A percentile compares a stretch with the other conserved stretches of the same genome.
Evolutionary conservation across 2,797 vertebrate species (phyloP).

Genomic region (Eulemur coronatus): DNA sequence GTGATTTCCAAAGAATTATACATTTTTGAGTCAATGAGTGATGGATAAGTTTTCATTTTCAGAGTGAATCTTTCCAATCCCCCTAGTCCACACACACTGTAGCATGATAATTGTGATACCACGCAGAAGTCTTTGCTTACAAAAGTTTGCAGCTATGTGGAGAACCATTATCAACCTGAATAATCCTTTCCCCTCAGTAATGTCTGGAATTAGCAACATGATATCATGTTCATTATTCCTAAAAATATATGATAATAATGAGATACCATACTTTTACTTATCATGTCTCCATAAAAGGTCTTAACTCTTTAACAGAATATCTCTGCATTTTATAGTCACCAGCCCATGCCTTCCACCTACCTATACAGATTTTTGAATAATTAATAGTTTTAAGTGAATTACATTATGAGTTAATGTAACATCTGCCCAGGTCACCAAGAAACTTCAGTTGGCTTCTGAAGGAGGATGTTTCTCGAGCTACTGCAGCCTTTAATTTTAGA

Average conservation of each 20-base stretch:
- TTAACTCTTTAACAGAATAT: background rate
- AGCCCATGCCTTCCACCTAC: background rate
- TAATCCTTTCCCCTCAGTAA: background rate
- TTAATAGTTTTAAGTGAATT: background rate
- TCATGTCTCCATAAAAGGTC: background rate
- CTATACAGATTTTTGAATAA: background rate
- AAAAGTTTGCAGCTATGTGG: background rate
- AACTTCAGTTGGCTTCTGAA: fast-evolving
- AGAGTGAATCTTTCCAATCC: background rate
- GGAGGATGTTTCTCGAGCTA: background rate
- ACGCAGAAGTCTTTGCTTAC: background rate
- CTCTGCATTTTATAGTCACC: background rate
- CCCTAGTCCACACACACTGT: background rate
- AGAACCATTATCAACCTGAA: background rate
- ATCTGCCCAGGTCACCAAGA: background rate
- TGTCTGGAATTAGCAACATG: background rate
- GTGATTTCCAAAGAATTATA: background rate
- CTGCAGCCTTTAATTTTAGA: background rate
- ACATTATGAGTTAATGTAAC: background rate
- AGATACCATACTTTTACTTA: background rate
- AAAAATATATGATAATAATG: background rate
- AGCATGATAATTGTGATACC: background rate
- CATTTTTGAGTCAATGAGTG: background rate
- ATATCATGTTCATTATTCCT: background rate
- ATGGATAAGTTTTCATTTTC: background rate